Evolutionary conservation across 2,888 invertebrate species (phyloP).

Genomic region (Mellilla xanthometata): DNA sequence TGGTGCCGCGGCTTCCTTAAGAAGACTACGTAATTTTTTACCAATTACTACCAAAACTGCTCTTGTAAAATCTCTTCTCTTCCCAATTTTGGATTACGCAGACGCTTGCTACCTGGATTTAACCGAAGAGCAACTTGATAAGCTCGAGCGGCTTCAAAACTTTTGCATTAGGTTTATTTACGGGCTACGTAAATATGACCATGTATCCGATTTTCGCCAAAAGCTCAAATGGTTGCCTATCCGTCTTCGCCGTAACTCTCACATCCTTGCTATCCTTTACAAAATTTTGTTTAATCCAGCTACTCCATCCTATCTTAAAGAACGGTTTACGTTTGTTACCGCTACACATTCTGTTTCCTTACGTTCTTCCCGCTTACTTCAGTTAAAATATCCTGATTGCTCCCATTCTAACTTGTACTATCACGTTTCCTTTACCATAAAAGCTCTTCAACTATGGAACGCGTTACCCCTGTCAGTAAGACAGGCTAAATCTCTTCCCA

Average conservation of each 20-base stretch:
- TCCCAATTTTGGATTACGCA: neutral
- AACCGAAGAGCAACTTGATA: neutral
- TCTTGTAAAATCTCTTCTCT: neutral
- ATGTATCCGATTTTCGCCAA: neutral
- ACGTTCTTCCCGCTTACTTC: too few relatives aligned
- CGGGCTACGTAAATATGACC: neutral
- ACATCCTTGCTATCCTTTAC: neutral
- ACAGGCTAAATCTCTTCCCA: too few relatives aligned
- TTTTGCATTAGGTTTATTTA: neutral
- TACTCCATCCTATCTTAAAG: neutral
- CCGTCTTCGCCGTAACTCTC: neutral
- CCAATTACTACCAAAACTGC: neutral
- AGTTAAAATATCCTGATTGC: too few relatives aligned
- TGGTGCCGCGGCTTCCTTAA: neutral
- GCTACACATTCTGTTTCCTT: too few relatives aligned
- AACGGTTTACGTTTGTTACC: too few relatives aligned
- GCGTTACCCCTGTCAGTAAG: too few relatives aligned
- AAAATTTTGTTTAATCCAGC: neutral
- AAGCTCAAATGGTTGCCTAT: neutral
- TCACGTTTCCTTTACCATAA: too few relatives aligned
- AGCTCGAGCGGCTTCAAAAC: neutral
- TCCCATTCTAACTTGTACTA: too few relatives aligned
- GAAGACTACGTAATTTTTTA: neutral
- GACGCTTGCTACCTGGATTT: neutral
- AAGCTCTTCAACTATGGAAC: too few relatives aligned